Evolutionary conservation across 2,113 vertebrate genomes (phyloP), one percentile per base, ranked within the genome.

Genomic region (Vimba vimba): DNA sequence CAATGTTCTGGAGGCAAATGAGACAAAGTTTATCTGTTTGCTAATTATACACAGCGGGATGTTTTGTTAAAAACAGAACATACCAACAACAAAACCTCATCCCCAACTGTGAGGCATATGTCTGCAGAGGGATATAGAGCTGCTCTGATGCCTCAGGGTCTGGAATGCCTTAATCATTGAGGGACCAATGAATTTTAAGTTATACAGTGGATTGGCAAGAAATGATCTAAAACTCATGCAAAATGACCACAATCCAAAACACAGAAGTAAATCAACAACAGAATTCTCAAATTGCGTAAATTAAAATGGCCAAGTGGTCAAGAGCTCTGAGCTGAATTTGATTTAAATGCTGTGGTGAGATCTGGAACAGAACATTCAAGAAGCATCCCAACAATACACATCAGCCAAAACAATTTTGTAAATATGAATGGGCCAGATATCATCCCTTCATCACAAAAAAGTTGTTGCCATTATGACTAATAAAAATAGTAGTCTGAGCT

Each of bases 51-150:
- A 57, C 68, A 59, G 50, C 33, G 2, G 33, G 47, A 59, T 43
- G 12, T 83, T 66, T 83, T 55, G 27, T 57, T 57, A n/a, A n/a
- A 83, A 83, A 73, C 50, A 10, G 15, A 55, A 23, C 68, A 73
- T 73, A 73, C 66, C 66, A 83, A 57, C 81, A 83, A 11, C 6
- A 83, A 83, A 59, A 17, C 62, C 80, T 83, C 68, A 55, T 82
- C 47, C 21, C 30, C 66, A 57, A 82, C 80, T 82, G 60, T 68
- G 79, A 68, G 62, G 60, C 79, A 82, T 50, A 60, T 82, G 78
- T 79, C 76, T 43, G 19, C 33, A 60, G 33, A 64, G 57, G 43
- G 60, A 50, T 68, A 62, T 52, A 45, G 43, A 23, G 30, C 6
- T 36, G 50, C 25, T 43, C 21, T 83, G 47, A 83, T 83, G 43